These are phyloP conservation scores for Acanthurus leucopareius DNA, from an alignment of 2,797 vertebrate genomes.

Conservation along the genomic window DNA sequence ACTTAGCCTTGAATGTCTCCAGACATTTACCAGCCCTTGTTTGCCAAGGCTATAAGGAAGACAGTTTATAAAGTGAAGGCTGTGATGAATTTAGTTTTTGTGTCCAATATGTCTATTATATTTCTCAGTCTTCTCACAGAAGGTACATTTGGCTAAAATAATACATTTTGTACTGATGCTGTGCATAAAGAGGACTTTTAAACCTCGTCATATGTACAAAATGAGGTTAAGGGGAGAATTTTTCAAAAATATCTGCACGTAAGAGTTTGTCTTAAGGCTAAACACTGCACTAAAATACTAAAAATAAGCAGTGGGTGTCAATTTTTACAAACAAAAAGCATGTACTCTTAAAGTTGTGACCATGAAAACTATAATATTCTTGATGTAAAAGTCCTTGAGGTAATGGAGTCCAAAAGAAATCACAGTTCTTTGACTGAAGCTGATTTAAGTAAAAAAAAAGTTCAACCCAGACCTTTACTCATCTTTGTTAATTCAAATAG, in stretches of 20 bases:
- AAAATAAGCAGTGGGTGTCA: too few species aligned
- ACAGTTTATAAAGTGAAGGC: conserved; percentile 37
- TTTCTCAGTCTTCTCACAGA: conserved; percentile 7
- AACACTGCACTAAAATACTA: too few species aligned
- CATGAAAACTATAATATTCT: not conserved
- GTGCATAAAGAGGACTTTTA: not conserved
- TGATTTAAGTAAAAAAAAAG: conserved; percentile 14
- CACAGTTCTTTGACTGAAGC: not conserved
- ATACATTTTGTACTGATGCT: not conserved
- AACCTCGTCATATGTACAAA: not conserved
- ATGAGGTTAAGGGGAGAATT: too few species aligned
- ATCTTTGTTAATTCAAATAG: conserved; percentile 48
- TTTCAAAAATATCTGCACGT: not conserved
- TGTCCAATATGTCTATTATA: conserved; percentile 9
- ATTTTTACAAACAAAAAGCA: not conserved
- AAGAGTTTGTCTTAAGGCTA: conserved; percentile 5
- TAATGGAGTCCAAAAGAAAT: conserved; percentile 20
- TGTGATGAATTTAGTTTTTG: conserved; percentile 53
- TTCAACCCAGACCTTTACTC: conserved; percentile 34
- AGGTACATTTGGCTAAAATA: conserved; percentile 3
- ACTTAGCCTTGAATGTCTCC: conserved; percentile 13
- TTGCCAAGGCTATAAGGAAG: conserved; percentile 15
- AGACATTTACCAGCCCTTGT: conserved; percentile 25
- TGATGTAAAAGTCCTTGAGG: not conserved
- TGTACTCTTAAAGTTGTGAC: not conserved